Evolutionary conservation across 2,113 vertebrate genomes (phyloP).

Genomic region (Aramus guarauna): DNA sequence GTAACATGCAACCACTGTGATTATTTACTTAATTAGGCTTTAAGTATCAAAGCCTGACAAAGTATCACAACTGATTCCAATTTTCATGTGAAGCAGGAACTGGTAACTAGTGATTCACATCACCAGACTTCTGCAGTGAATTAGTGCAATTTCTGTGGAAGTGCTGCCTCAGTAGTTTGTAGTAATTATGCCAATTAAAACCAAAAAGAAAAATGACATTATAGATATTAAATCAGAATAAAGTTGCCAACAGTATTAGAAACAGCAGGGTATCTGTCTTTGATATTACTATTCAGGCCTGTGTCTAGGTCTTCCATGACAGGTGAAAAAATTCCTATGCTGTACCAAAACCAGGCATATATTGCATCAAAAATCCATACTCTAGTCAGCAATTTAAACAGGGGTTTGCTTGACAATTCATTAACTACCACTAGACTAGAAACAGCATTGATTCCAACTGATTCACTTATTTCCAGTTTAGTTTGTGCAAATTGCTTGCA

Average conservation of each 20-base stretch:
- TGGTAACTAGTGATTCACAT: not conserved
- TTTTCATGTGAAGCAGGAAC: not conserved
- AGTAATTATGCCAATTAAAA: not conserved
- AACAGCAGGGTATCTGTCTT: not conserved
- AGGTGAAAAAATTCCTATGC: not conserved
- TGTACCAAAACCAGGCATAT: not conserved
- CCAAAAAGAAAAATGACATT: not conserved
- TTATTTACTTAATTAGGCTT: not conserved
- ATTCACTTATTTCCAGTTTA: not conserved
- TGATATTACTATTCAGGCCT: not conserved
- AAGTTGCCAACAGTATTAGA: not conserved
- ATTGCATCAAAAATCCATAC: not conserved
- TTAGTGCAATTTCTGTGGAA: not conserved
- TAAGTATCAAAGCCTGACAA: not conserved
- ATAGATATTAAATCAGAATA: not conserved
- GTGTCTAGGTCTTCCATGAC: not conserved
- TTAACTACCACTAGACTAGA: not conserved
- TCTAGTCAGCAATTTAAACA: not conserved
- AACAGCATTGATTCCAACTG: not conserved
- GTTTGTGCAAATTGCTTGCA: not conserved
- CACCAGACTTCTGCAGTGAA: not conserved
- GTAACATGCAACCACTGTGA: not conserved
- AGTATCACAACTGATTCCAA: not conserved
- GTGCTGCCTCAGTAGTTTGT: not conserved
- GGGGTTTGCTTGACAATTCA: not conserved